These are phyloP conservation scores for Rosalia funebris DNA, from an alignment of 2,888 invertebrate species.

Conservation along the genomic window DNA sequence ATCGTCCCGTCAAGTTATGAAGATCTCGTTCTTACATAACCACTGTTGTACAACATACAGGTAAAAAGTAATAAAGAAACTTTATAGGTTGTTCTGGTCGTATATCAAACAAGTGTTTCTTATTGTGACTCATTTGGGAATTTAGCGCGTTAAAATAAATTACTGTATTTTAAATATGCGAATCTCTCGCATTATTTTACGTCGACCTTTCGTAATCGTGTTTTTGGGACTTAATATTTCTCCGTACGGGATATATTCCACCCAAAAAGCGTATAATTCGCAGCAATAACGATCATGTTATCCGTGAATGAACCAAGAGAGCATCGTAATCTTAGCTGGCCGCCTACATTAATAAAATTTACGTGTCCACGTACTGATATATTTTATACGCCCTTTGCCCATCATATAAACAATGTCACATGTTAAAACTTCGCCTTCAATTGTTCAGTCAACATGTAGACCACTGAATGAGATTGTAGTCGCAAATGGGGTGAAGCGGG, in stretches of 20 bases:
- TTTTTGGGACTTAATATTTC: constrained; percentile 39
- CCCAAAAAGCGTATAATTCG: constrained; percentile 19
- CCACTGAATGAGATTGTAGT: constrained; percentile 25
- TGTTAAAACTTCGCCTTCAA: constrained; percentile 31
- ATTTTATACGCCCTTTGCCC: constrained; percentile 48
- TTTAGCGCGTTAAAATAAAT: too few species aligned
- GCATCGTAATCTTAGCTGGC: constrained; percentile 25
- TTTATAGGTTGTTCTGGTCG: too few species aligned
- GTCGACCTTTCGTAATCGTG: constrained; percentile 40
- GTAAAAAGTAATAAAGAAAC: too few species aligned
- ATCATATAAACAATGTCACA: constrained; percentile 37
- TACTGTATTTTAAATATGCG: constrained; percentile 15
- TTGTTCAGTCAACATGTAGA: constrained; percentile 29
- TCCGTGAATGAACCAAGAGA: constrained; percentile 30
- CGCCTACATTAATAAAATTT: constrained; percentile 27
- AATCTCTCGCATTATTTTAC: constrained; percentile 29
- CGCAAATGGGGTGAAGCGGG: constrained; percentile 21
- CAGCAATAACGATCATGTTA: constrained; percentile 30
- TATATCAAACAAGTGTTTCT: too few species aligned
- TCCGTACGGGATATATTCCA: constrained; percentile 21
- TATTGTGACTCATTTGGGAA: too few species aligned
- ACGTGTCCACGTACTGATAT: constrained; percentile 41
- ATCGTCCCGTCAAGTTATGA: too few species aligned
- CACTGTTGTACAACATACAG: too few species aligned
- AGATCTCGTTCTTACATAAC: too few species aligned